Conservation (phyloP, 2,888 invertebrate species). For the Drosophila lacicola region DNA sequence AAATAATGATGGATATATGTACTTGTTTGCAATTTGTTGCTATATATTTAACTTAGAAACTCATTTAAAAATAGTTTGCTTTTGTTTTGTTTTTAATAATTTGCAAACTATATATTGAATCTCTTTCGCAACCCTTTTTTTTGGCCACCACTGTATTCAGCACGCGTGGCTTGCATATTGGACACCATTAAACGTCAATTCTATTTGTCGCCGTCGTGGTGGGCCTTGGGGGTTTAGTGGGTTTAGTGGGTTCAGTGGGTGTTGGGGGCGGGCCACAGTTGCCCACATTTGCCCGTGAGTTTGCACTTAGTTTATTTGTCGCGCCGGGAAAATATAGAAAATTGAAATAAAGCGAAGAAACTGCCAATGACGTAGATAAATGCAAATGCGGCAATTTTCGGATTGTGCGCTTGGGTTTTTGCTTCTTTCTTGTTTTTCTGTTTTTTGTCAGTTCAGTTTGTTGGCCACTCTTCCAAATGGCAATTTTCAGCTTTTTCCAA, state of each 20-base stretch:
- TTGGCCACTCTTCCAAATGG: constrained; percentile 44
- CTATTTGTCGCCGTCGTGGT: constrained; percentile 60
- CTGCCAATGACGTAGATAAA: constrained; percentile 76
- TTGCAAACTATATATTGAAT: no score
- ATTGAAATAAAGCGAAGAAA: constrained; percentile 79
- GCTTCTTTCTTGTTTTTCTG: neutral
- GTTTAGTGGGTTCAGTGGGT: neutral
- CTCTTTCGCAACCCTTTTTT: neutral
- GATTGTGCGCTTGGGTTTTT: constrained; percentile 55
- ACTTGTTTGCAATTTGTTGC: no score
- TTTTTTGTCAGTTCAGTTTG: constrained; percentile 9
- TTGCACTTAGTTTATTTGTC: constrained; percentile 77
- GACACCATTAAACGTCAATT: constrained; percentile 73
- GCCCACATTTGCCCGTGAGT: constrained; percentile 50
- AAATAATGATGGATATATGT: no score
- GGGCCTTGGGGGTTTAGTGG: constrained; percentile 1
- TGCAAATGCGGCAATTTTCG: constrained; percentile 73
- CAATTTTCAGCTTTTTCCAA: constrained; percentile 37
- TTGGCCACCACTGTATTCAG: constrained; percentile 44
- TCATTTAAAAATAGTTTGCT: no score
- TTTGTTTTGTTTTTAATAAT: no score
- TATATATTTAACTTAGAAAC: no score
- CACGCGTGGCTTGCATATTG: constrained; percentile 57
- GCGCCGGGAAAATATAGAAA: constrained; percentile 46
- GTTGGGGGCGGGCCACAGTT: constrained; percentile 13